Evolutionary conservation across 2,797 vertebrate species (phyloP).

Genomic region (Neomorphus geoffroyi): DNA sequence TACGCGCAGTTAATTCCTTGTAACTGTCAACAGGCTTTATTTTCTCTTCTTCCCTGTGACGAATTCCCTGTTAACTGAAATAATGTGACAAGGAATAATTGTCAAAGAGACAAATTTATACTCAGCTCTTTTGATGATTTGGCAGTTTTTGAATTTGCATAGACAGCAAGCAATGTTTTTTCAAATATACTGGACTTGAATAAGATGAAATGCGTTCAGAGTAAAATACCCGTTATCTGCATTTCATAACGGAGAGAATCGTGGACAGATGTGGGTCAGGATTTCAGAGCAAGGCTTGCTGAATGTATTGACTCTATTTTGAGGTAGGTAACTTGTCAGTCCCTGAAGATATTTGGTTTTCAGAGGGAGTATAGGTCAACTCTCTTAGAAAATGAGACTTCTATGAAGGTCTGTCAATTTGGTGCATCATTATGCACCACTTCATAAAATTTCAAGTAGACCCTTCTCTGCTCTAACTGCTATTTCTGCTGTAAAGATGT

Average conservation of each 20-base stretch:
- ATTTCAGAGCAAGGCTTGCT: not conserved
- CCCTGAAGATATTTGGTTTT: not conserved
- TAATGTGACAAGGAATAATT: slow-evolving; percentile 55
- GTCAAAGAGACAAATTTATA: slow-evolving; percentile 42
- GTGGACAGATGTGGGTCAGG: not conserved
- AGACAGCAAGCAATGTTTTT: slow-evolving; percentile 30
- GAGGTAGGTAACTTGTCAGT: not conserved
- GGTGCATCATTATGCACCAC: slow-evolving; percentile 24
- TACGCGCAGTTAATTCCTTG: slow-evolving; percentile 15
- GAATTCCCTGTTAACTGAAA: slow-evolving; percentile 40
- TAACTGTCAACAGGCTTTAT: not conserved
- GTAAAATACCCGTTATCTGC: not conserved
- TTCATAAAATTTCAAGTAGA: slow-evolving; percentile 37
- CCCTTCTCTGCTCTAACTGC: not conserved
- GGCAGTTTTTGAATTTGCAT: slow-evolving; percentile 43
- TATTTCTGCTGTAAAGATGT: slow-evolving; percentile 19
- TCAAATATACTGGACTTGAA: not conserved
- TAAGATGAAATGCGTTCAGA: slow-evolving; percentile 9
- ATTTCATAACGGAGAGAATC: not conserved
- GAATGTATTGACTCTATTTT: not conserved
- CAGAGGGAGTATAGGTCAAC: not conserved
- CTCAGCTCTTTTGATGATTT: slow-evolving; percentile 51
- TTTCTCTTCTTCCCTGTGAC: not conserved
- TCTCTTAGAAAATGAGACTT: slow-evolving; percentile 6
- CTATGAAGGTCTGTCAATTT: not conserved